These are phyloP conservation scores for Apteryx mantelli DNA, from an alignment of 2,113 vertebrate species.

Conservation along the genomic window DNA sequence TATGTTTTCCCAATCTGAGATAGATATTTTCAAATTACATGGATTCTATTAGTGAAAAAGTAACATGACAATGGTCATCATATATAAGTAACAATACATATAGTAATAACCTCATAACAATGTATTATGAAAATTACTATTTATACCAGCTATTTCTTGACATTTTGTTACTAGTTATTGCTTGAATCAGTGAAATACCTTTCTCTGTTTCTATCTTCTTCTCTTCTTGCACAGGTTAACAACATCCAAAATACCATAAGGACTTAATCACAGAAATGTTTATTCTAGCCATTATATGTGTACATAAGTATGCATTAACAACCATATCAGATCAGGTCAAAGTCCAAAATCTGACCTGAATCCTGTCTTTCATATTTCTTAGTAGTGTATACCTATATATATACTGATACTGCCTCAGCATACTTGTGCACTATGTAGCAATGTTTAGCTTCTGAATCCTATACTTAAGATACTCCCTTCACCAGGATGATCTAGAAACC, in stretches of 20 bases:
- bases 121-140: neutral
- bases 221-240: too few species aligned
- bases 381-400: neutral
- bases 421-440: neutral
- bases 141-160: neutral
- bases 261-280: neutral
- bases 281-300: neutral
- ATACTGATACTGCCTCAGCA: neutral
- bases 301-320: neutral
- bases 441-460: neutral
- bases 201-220: neutral
- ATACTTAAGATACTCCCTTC: neutral
- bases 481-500: neutral
- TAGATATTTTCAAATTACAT: neutral
- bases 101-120: neutral
- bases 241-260: neutral
- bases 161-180: neutral
- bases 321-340: neutral
- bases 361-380: neutral
- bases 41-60: neutral
- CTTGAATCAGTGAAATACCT: neutral
- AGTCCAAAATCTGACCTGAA: neutral
- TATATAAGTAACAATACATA: neutral
- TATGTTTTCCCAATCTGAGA: neutral
- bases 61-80: accelerated